A percentile compares a stretch with the other conserved stretches of the same genome.
phyloP scores from a whole-genome alignment of 1,140 invertebrate genomes.

The Cotesia glomerata region DNA sequence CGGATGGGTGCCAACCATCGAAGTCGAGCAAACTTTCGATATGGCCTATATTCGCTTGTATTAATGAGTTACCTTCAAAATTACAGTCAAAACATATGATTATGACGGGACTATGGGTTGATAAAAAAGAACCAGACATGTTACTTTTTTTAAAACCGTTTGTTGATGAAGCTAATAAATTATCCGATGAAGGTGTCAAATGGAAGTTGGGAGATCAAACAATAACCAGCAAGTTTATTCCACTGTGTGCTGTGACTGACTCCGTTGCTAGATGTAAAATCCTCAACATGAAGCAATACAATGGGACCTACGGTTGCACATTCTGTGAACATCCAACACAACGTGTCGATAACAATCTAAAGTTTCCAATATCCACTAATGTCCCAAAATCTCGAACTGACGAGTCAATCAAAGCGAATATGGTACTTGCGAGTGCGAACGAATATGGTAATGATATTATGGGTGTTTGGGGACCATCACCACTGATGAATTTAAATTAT shows the following conservation, averaged over 20 bases:
- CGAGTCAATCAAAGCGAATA: conserved; percentile 23
- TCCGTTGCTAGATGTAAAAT: conserved; percentile 24
- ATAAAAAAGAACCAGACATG: conserved; percentile 28
- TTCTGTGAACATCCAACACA: conserved; percentile 19
- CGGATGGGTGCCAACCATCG: conserved; percentile 30
- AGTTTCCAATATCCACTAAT: neutral
- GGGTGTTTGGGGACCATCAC: conserved; percentile 16
- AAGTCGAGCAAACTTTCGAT: neutral
- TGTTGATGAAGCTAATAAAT: conserved; percentile 25
- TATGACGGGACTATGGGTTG: conserved; percentile 29
- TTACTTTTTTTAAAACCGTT: conserved; percentile 30
- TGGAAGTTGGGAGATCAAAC: conserved; percentile 23
- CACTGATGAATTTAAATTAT: conserved; percentile 16
- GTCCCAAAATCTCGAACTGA: conserved; percentile 1
- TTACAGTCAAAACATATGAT: conserved; percentile 23
- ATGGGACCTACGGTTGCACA: neutral
- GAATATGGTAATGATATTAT: neutral
- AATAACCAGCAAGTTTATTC: conserved; percentile 29
- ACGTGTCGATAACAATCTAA: neutral
- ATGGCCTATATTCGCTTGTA: no score
- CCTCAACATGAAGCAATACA: neutral
- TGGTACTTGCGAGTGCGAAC: conserved; percentile 5
- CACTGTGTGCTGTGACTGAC: conserved; percentile 24
- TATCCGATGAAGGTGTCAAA: conserved; percentile 22
- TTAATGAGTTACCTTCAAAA: no score